Base-by-base conservation (phyloP, 2,113 vertebrate species). In the Heterotilapia buettikoferi region DNA sequence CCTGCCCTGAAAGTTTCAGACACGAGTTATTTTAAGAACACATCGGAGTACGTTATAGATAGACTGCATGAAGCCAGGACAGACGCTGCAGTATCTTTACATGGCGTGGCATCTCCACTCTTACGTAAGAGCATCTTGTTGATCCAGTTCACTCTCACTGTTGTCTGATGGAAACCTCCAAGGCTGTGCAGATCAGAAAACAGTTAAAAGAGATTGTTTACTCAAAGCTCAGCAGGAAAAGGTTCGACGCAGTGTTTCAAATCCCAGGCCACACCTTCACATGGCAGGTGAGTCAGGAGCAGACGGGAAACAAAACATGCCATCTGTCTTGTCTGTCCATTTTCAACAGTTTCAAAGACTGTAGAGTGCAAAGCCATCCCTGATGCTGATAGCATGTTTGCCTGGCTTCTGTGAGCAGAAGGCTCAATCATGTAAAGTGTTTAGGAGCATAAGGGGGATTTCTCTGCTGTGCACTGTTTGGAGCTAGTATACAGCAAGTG, bases 251-350 rank as follows among this genome's bases (percentile, higher is more conserved):
- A 3, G 33, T 33, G 43, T 40, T 36, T 80, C 76, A 73, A 40
- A 80, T 86, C 36, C 6, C 52, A 85, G 63, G 78, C 18, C n/a
- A 10, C 73, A 80, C 10, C 54, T 88, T 81, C 47, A 83, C 79
- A 83, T 19, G n/a, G 12, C 31, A 47, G 6, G n/a, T 63, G 71
- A 87, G 61, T 87, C 79, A 1, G 5, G 36, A 85, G 53, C 45
- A 45, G 14, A 5, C 21, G 78, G 61, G 53, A 90, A 82, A 80
- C 66, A 36, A 81, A 52, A 68, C 47, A 56, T 16, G 4, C 54
- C 83, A 84, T 88, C 85, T 84, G 91, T 86, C 80, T 59, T 1
- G 5, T 84, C 56, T 80, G 16, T 47, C 71, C 6, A 18, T 76
- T 85, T 71, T 84, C 33, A 82, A 76, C 79, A 29, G 26, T 36